Conservation (phyloP, 2,797 vertebrate genomes). For the Lateolabrax maculatus region DNA sequence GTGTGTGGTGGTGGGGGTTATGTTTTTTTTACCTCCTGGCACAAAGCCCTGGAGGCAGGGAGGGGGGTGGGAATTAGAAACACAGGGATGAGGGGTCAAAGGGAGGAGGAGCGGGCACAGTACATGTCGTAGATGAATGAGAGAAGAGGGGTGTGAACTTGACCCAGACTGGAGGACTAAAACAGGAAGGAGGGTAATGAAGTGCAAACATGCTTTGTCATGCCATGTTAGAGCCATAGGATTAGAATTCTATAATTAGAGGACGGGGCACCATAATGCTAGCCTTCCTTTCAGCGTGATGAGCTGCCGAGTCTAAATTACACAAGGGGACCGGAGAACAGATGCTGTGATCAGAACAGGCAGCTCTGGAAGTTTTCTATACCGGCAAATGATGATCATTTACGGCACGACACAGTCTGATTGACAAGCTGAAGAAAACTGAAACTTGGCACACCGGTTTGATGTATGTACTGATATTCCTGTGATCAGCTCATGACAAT, state of each 20-base stretch:
- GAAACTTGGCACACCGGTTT: constrained; percentile 23
- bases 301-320: constrained; percentile 72
- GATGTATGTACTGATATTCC: constrained; percentile 41
- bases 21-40: constrained; percentile 62
- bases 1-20: constrained; percentile 40
- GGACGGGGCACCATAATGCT: constrained; percentile 78
- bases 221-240: constrained; percentile 83
- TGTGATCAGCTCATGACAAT: constrained; percentile 44
- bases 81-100: constrained; percentile 60
- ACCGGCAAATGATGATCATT: constrained; percentile 39
- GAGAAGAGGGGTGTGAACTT: constrained; percentile 79
- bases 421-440: constrained; percentile 36
- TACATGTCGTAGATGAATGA: constrained; percentile 76
- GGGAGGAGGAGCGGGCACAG: constrained; percentile 64
- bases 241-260: constrained; percentile 86
- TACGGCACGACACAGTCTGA: constrained; percentile 30
- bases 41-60: constrained; percentile 66
- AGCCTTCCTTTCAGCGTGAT: constrained; percentile 74
- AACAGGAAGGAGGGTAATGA: constrained; percentile 81
- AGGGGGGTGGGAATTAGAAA: constrained; percentile 40
- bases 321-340: constrained; percentile 71
- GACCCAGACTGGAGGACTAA: constrained; percentile 80
- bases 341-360: constrained; percentile 69
- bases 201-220: constrained; percentile 86
- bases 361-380: constrained; percentile 60